These are phyloP conservation scores for Acrocyrtus sp. DNA, from an alignment of 2,888 invertebrate species.

Conservation along the genomic window DNA sequence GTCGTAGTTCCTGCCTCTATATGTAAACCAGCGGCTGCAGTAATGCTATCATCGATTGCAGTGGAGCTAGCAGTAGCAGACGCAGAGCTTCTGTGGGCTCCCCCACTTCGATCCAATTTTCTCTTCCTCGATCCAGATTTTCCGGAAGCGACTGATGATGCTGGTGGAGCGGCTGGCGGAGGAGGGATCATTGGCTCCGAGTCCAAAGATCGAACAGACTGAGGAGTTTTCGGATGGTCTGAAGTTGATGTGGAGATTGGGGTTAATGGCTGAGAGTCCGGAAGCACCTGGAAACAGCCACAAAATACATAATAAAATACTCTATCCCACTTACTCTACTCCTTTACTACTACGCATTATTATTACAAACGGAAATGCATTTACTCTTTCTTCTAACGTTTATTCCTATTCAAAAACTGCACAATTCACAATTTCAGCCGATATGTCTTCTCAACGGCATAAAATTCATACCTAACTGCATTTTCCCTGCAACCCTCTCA, in stretches of 20 bases:
- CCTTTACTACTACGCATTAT: not conserved
- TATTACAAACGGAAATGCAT: not conserved
- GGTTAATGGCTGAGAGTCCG: conserved; percentile 63
- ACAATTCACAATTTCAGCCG: no score
- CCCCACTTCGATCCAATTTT: conserved; percentile 56
- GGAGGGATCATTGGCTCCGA: conserved; percentile 64
- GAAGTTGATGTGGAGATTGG: conserved; percentile 62
- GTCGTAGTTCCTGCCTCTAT: conserved; percentile 35
- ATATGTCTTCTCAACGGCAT: no score
- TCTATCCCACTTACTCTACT: conserved; percentile 1
- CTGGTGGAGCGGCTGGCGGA: conserved; percentile 70
- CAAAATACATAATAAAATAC: conserved; percentile 25
- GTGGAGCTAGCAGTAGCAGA: conserved; percentile 6
- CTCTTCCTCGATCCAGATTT: conserved; percentile 65
- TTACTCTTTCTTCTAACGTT: no score
- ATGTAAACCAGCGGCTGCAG: conserved; percentile 47
- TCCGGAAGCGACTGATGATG: conserved; percentile 60
- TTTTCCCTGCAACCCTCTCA: no score
- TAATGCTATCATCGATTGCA: conserved; percentile 46
- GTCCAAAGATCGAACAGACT: conserved; percentile 62
- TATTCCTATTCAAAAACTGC: no score
- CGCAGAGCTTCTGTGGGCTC: conserved; percentile 4
- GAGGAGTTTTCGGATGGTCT: conserved; percentile 61
- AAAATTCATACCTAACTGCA: no score
- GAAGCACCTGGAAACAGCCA: conserved; percentile 59